Base-by-base conservation (phyloP, 2,113 vertebrate species). In the Macquaria australasica region DNA sequence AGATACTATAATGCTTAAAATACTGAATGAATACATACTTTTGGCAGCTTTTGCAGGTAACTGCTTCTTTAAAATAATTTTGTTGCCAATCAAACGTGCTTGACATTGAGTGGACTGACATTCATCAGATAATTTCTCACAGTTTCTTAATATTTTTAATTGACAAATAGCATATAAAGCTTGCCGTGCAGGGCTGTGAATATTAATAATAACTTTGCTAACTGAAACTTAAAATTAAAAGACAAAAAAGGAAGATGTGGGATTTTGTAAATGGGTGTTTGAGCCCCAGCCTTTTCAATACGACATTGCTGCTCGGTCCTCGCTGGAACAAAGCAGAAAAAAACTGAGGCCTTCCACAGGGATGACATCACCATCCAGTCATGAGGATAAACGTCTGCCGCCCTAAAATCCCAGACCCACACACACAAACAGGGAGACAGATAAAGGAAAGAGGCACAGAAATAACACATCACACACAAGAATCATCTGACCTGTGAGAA, bases 311-410 rank as follows among this genome's bases (percentile, higher is more conserved):
- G 58, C 50, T 43, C 6, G 4, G 39, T 41, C 70, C 28, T 69
- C 34, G 1, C 7, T 45, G 73, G 80, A 81, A 53, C 51, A 28
- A 43, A 81, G 31, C 37, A 53, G 66, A 81, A 67, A 81, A 67
- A 81, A 75, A 66, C 25, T 8, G 64, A 76, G 23, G 25, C 76
- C 74, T 79, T 82, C 82, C 58, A 83, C 58, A 86, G 73, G 2
- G n/a, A 90, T 92, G 87, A 92, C 89, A 73, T 93, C 87, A 90
- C 51, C 76, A 37, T n/a, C 43, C 70, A 87, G 89, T 45, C 86
- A 82, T 85, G 85, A 85, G 74, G 81, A 77, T n/a, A 66, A 85
- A 81, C 56, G 70, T 80, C 84, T 87, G 80, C 83, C 53, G 37
- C 53, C 73, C 69, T 50, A 39, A 71, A 48, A 84, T 67, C 43